Percentiles rank a stretch among this genome's conserved stretches.
Conservation (phyloP, 2,888 invertebrate genomes). For the Erannis defoliaria region DNA sequence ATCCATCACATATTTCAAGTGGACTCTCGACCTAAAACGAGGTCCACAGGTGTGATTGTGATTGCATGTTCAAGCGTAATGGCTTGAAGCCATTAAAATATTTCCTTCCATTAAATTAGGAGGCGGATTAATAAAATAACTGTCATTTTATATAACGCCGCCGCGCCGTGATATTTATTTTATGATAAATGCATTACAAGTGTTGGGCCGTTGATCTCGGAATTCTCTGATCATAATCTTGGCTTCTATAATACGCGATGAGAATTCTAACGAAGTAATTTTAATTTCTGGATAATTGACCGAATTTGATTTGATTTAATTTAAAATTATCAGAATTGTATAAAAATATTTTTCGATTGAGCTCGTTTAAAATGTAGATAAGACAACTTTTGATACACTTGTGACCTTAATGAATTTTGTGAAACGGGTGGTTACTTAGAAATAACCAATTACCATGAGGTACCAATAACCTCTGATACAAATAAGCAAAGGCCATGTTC, state of each 20-base stretch:
- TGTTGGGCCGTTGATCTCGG: constrained; percentile 34
- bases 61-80: constrained; percentile 52
- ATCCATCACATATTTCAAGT: no score
- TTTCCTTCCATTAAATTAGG: constrained; percentile 64
- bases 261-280: constrained; percentile 10
- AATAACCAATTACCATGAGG: not conserved
- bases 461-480: not conserved
- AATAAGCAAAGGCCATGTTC: not conserved
- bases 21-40: constrained; percentile 34
- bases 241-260: constrained; percentile 37
- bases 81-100: constrained; percentile 61
- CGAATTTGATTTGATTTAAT: constrained; percentile 6
- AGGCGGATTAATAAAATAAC: constrained; percentile 51
- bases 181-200: constrained; percentile 42
- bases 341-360: not conserved
- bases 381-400: not conserved
- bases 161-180: constrained; percentile 35
- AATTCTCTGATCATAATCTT: constrained; percentile 30
- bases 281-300: constrained; percentile 14
- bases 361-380: constrained; percentile 1
- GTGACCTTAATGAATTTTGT: not conserved
- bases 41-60: constrained; percentile 64
- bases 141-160: constrained; percentile 45
- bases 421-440: not conserved
- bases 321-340: constrained; percentile 1